Percentiles rank a stretch among this genome's conserved stretches.
These are phyloP conservation scores for Lordiphosa andalusiaca DNA, from an alignment of 2,888 invertebrate genomes.

Conservation along the genomic window DNA sequence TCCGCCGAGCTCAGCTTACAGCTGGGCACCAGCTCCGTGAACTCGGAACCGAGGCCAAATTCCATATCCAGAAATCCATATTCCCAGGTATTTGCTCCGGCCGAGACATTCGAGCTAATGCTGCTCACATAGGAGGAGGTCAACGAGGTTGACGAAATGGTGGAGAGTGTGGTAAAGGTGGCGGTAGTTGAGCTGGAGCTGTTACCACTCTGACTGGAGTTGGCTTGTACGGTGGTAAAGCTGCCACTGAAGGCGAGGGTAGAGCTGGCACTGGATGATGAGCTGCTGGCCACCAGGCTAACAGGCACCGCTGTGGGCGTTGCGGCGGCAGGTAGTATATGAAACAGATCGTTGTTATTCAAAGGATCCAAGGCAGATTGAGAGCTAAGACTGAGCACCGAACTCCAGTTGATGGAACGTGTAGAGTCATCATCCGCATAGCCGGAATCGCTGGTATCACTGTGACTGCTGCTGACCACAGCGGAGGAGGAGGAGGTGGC, in stretches of 20 bases:
- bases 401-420: slow-evolving; percentile 94
- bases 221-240: slow-evolving; percentile 64
- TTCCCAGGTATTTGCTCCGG: slow-evolving; percentile 78
- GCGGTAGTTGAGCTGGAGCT: slow-evolving; percentile 68
- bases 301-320: slow-evolving; percentile 76
- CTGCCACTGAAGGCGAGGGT: slow-evolving; percentile 76
- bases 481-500: slow-evolving; percentile 20
- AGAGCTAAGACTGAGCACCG: slow-evolving; percentile 91
- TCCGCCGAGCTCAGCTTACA: slow-evolving; percentile 82
- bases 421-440: slow-evolving; percentile 88
- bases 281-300: slow-evolving; percentile 38
- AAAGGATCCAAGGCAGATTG: slow-evolving; percentile 92
- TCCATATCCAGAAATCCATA: slow-evolving; percentile 81
- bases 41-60: slow-evolving; percentile 81
- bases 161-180: slow-evolving; percentile 77
- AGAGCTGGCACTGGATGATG: slow-evolving; percentile 23
- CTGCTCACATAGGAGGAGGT: slow-evolving; percentile 78
- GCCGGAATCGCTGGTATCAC: slow-evolving; percentile 86
- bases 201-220: slow-evolving; percentile 35
- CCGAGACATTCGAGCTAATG: slow-evolving; percentile 68
- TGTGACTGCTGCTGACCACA: slow-evolving; percentile 27
- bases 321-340: slow-evolving; percentile 76
- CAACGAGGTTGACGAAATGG: slow-evolving; percentile 77
- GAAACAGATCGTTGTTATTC: slow-evolving; percentile 88
- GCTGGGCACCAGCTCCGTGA: slow-evolving; percentile 81